phyloP scores from a whole-genome alignment of 2,888 invertebrate genomes.

The Nipponacmea schrenckii region DNA sequence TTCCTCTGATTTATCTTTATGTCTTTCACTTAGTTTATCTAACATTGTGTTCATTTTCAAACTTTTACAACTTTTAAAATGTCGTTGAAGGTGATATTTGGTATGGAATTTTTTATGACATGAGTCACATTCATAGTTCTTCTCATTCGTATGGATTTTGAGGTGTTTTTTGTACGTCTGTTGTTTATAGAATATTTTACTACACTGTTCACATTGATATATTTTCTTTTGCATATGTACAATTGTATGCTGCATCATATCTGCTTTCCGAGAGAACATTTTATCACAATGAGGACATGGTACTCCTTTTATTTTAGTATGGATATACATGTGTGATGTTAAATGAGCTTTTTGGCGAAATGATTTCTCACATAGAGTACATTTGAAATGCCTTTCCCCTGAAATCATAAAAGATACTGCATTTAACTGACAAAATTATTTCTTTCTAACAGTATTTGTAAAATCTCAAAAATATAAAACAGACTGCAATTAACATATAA shows the following conservation, averaged over 20 bases:
- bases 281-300: slow-evolving; percentile 57
- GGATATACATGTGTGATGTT: slow-evolving; percentile 50
- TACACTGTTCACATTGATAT: slow-evolving; percentile 48
- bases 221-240: slow-evolving; percentile 54
- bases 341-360: slow-evolving; percentile 63
- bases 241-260: slow-evolving; percentile 54
- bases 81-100: slow-evolving; percentile 54
- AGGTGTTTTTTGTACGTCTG: slow-evolving; percentile 57
- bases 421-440: too few relatives aligned
- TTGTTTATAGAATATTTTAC: slow-evolving; percentile 54
- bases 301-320: slow-evolving; percentile 52
- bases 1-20: too few relatives aligned
- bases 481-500: too few relatives aligned
- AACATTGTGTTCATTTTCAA: not conserved
- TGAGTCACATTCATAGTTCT: slow-evolving; percentile 48
- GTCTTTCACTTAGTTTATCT: too few relatives aligned
- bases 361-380: slow-evolving; percentile 48
- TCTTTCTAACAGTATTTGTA: too few relatives aligned
- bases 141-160: slow-evolving; percentile 52
- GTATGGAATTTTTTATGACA: slow-evolving; percentile 55
- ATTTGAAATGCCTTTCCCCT: slow-evolving; percentile 53
- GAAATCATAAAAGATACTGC: slow-evolving; percentile 20
- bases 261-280: slow-evolving; percentile 50
- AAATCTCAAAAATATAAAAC: too few relatives aligned
- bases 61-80: slow-evolving; percentile 51